Conservation (phyloP, 2,888 invertebrate species). For the Boloria selene region DNA sequence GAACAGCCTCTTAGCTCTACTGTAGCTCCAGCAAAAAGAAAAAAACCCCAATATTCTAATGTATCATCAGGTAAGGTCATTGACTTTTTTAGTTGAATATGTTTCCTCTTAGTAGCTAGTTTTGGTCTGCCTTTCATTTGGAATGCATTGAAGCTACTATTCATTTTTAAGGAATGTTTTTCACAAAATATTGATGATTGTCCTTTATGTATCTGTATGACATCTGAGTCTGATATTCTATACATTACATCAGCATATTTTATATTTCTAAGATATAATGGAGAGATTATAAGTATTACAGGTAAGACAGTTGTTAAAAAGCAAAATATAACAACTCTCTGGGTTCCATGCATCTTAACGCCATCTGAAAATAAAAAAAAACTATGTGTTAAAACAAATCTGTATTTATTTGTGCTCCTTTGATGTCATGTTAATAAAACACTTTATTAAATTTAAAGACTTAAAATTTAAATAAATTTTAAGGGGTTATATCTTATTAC, state of each 20-base stretch:
- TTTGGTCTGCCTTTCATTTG: slow-evolving; percentile 87
- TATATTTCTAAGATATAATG: slow-evolving; percentile 89
- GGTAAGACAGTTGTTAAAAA: slow-evolving; percentile 89
- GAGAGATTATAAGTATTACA: slow-evolving; percentile 87
- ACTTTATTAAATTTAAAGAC: too few species aligned
- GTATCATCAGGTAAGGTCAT: slow-evolving; percentile 93
- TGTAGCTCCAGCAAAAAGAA: slow-evolving; percentile 88
- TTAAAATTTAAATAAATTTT: too few species aligned
- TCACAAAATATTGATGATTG: slow-evolving; percentile 92
- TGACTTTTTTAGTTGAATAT: slow-evolving; percentile 89
- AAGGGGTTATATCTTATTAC: too few species aligned
- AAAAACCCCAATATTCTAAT: slow-evolving; percentile 94
- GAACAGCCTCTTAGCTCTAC: slow-evolving; percentile 91
- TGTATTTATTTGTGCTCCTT: neutral
- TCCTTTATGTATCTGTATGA: slow-evolving; percentile 91
- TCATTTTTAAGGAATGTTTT: slow-evolving; percentile 90
- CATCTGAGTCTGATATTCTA: slow-evolving; percentile 91
- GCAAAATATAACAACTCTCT: slow-evolving; percentile 90
- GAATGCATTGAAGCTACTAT: slow-evolving; percentile 86
- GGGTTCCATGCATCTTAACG: slow-evolving; percentile 90
- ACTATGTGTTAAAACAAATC: neutral
- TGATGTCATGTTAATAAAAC: neutral
- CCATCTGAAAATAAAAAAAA: slow-evolving; percentile 78
- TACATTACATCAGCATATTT: slow-evolving; percentile 90
- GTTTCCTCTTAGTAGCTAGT: slow-evolving; percentile 86